Evolutionary conservation across 1,140 invertebrate genomes (phyloP).

Genomic region (Drosophila punjabiensis): DNA sequence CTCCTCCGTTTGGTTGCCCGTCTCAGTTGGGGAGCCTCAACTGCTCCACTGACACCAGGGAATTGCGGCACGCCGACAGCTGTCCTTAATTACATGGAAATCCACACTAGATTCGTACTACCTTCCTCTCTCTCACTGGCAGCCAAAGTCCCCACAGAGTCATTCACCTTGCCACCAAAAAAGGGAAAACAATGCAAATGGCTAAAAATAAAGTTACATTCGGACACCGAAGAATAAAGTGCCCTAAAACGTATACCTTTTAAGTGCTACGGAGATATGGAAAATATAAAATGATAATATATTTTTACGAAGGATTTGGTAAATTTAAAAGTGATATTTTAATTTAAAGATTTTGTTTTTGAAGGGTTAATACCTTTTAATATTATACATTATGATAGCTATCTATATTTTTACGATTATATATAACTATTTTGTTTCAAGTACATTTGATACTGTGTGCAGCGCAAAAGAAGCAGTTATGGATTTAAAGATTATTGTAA

Average conservation of each 20-base stretch:
- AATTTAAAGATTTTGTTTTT: too few species aligned
- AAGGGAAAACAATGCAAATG: constrained; percentile 14
- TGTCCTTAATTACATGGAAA: constrained; percentile 78
- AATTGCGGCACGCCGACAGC: constrained; percentile 60
- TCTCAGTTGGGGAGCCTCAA: not conserved
- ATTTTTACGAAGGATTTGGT: too few species aligned
- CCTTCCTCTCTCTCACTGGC: constrained; percentile 1
- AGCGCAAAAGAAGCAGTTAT: too few species aligned
- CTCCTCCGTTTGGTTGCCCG: constrained; percentile 7
- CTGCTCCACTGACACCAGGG: constrained; percentile 49
- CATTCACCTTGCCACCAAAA: constrained; percentile 67
- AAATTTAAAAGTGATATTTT: too few species aligned
- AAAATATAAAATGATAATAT: too few species aligned
- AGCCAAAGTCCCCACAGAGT: constrained; percentile 49
- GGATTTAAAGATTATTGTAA: too few species aligned
- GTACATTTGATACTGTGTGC: too few species aligned
- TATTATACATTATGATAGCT: too few species aligned
- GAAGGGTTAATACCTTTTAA: too few species aligned
- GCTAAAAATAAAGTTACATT: not conserved
- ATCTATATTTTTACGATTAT: too few species aligned
- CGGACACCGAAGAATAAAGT: not conserved
- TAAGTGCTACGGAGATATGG: too few species aligned
- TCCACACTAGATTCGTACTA: constrained; percentile 47
- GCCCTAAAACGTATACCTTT: not conserved
- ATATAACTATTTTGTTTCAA: too few species aligned